Evolutionary conservation across 2,113 vertebrate species (phyloP).

Genomic region (Danionella cerebrum): DNA sequence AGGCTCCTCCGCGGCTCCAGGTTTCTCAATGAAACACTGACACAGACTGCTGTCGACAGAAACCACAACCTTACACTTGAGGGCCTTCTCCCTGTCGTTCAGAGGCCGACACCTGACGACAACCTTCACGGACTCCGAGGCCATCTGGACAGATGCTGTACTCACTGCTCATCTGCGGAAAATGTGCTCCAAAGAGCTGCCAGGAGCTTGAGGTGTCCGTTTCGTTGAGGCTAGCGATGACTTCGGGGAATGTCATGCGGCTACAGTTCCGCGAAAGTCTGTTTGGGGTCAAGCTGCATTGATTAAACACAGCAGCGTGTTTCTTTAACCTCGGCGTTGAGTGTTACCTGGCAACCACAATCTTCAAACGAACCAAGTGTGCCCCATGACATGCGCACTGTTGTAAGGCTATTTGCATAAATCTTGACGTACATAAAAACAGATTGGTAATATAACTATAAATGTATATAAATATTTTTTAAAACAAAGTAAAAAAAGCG

Average conservation of each 20-base stretch:
- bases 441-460: too few species aligned
- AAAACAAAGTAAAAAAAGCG: too few species aligned
- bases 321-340: slow-evolving; percentile 38
- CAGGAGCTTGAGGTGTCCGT: too few species aligned
- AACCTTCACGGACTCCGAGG: slow-evolving; percentile 75
- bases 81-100: slow-evolving; percentile 66
- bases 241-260: not conserved
- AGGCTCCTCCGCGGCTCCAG: slow-evolving; percentile 55
- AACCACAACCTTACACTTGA: slow-evolving; percentile 63
- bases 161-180: not conserved
- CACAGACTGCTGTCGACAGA: slow-evolving; percentile 61
- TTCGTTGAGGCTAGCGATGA: not conserved
- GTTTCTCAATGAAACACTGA: slow-evolving; percentile 75
- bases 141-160: slow-evolving; percentile 51
- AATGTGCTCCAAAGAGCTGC: not conserved
- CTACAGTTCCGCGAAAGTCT: not conserved
- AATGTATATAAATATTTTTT: too few species aligned
- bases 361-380: slow-evolving; percentile 13
- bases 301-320: not conserved
- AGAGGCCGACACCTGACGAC: slow-evolving; percentile 75
- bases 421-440: too few species aligned
- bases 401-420: not conserved
- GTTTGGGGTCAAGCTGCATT: not conserved
- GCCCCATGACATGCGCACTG: not conserved
- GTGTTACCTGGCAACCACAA: slow-evolving; percentile 65